phyloP scores from a whole-genome alignment of 2,113 vertebrate genomes.

The Bubo scandiacus region DNA sequence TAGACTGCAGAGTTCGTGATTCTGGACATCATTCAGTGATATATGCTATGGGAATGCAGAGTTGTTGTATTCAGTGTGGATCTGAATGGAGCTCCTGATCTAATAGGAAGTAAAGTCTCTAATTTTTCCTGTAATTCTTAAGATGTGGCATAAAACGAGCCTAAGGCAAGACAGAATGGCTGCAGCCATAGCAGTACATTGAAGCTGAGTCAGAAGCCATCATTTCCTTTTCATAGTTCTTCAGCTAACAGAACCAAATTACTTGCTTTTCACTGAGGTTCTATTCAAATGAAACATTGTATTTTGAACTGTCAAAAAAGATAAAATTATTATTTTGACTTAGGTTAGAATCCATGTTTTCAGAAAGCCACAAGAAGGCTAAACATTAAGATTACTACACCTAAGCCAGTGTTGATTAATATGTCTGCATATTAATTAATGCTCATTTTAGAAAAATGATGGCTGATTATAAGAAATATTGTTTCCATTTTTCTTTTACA shows the following conservation, averaged over 20 bases:
- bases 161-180: background rate
- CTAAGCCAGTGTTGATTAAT: conserved; percentile 38
- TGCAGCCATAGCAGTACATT: background rate
- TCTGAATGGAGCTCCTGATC: background rate
- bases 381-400: background rate
- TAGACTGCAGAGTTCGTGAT: background rate
- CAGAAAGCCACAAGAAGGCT: background rate
- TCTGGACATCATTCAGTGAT: background rate
- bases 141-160: background rate
- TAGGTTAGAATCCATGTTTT: background rate
- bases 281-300: background rate
- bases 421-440: conserved; percentile 46
- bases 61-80: background rate
- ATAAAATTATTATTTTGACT: background rate
- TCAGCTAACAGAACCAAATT: background rate
- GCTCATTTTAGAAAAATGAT: background rate
- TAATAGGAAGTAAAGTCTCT: background rate
- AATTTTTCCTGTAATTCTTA: background rate
- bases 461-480: background rate
- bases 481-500: background rate
- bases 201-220: background rate
- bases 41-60: background rate
- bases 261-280: background rate
- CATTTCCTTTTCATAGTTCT: background rate
- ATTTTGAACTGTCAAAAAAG: background rate